Base-by-base conservation (phyloP, 2,888 invertebrate species). In the Agonopterix heracliana region DNA sequence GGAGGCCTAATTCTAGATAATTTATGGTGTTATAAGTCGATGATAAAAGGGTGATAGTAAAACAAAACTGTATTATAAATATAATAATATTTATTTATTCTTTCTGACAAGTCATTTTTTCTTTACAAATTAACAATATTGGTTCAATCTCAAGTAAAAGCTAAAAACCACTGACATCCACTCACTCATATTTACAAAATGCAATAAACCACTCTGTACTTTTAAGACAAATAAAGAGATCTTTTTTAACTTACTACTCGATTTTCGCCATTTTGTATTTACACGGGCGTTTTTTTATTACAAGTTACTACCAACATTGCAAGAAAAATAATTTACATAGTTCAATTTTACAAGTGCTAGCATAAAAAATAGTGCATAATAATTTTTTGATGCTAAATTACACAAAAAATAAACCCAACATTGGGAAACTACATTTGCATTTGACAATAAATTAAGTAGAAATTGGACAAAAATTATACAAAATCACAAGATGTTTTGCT, bases 71-170 rank as follows among this genome's bases (percentile, higher is more conserved):
- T 57, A 67, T 64, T 82, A 83, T 81, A 82, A 83, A 83, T 84
- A 84, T 84, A 84, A 80, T 82, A 83, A 83, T 80, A 81, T 81
- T 81, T 81, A 79, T 79, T 81, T 38, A 17, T 47, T 50, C 61
- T 54, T 72, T 68, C 63, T 66, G 64, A 65, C 67, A 64, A 71
- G 71, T 75, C 69, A 71, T 68, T 63, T 66, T 47, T 48, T 47
- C 47, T 68, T 71, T 68, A 75, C 73, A 77, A 71, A 67, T 74
- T 59, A 75, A 76, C 73, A 75, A 74, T 64, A 73, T 74, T 71
- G 72, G 70, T 69, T 71, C 73, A 26, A 26, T 26, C 56, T 68
- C 72, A 69, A 26, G 26, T 26, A 26, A 26, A 26, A 26, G 26
- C 26, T 26, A 26, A 26, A 26, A 26, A 26, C 26, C 26, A 26